phyloP scores from a whole-genome alignment of 2,888 invertebrate species.

The Aphrophora alni region DNA sequence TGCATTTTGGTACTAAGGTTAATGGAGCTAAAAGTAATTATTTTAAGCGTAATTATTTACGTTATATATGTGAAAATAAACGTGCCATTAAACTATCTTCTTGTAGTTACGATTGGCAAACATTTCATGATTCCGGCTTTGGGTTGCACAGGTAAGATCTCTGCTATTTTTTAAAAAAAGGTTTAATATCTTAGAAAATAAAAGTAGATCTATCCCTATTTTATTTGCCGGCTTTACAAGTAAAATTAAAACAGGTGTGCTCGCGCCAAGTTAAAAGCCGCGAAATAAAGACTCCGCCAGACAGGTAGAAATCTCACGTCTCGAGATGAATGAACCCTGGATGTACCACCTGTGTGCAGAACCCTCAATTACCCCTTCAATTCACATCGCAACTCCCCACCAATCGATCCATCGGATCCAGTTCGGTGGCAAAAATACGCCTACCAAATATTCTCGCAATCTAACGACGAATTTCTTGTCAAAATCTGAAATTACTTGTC shows the following conservation, averaged over 20 bases:
- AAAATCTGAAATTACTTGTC: background rate
- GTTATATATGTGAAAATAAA: no score
- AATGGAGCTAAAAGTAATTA: no score
- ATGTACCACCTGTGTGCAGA: background rate
- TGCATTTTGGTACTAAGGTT: no score
- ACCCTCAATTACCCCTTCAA: background rate
- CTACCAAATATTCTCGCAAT: background rate
- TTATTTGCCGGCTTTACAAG: no score
- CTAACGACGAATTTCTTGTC: background rate
- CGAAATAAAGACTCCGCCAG: background rate
- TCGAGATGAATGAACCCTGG: constrained; percentile 2
- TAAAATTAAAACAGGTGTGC: background rate
- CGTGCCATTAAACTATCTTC: no score
- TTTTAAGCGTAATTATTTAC: no score
- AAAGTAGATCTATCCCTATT: no score
- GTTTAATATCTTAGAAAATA: no score
- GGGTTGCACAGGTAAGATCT: no score
- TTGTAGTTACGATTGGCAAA: no score
- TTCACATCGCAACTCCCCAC: background rate
- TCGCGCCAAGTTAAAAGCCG: background rate
- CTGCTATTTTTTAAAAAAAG: no score
- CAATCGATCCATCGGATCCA: background rate
- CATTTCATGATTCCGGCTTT: no score
- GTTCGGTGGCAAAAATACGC: background rate
- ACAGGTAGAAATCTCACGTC: background rate